Evolutionary conservation across 2,888 invertebrate species (phyloP), one percentile per base, ranked within the genome.

Genomic region (Archips crataeganus): DNA sequence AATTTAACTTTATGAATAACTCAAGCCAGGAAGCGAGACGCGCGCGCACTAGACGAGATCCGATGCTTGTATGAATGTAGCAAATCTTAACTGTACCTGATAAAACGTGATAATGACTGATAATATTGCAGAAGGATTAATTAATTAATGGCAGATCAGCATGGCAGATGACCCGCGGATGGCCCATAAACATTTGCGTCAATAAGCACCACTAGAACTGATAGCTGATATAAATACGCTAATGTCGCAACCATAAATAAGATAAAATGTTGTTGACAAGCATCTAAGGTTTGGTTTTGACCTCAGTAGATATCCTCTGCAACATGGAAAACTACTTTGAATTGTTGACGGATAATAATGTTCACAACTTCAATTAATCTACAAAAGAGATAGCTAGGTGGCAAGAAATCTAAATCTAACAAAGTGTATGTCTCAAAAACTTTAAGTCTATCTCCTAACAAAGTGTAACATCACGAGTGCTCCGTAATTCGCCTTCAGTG

Each of bases 181-280:
- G 82, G 82, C 83, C 84, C 83, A 84, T 79, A 79, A 80, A 79
- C 77, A 86, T 82, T 87, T 93, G 87, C 93, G 91, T 93, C 93
- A 93, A 85, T 85, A 82, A 79, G 81, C 80, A 79, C 82, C 83
- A 84, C 81, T 78, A 82, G 84, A 81, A 83, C 75, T 73, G 81
- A 81, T 83, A 84, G 54, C 70, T 79, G 78, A 62, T 54, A 81
- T 78, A 79, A 76, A 77, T 68, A 79, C 77, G 81, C 78, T 79
- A 77, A 81, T 79, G 73, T 39, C 70, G 47, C 76, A 81, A 84
- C 83, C 83, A 86, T 82, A 80, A 61, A 64, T 63, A 49, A 63
- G 64, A 73, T 73, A 80, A 80, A 82, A 81, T 84, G 75, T 84
- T 90, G 85, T 87, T 89, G 86, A 89, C 80, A 79, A 81, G 76